Conservation (phyloP, 2,113 vertebrate species). For the Proterorhinus semilunaris region DNA sequence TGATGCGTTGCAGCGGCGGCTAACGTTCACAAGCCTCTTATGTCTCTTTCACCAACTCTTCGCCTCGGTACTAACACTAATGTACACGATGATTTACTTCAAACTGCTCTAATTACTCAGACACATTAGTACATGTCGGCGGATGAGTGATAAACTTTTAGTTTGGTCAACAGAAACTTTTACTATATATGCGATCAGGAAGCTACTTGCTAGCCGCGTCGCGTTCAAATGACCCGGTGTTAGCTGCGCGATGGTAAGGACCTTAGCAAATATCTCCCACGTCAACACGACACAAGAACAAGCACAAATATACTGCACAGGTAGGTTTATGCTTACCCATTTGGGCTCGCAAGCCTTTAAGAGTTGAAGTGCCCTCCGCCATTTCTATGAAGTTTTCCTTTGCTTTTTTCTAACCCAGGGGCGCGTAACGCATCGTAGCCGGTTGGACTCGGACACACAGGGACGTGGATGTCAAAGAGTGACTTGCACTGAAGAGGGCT, state of each 20-base stretch:
- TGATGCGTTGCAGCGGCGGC: neutral
- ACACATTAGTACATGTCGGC: neutral
- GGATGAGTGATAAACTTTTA: slow-evolving; percentile 4
- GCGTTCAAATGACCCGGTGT: slow-evolving; percentile 33
- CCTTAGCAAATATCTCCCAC: neutral
- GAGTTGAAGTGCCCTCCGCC: slow-evolving; percentile 79
- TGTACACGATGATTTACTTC: slow-evolving; percentile 25
- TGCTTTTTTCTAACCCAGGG: slow-evolving; percentile 48
- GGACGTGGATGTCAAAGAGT: slow-evolving; percentile 67
- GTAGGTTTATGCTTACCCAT: slow-evolving; percentile 68
- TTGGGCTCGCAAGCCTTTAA: slow-evolving; percentile 79
- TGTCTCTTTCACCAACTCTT: neutral
- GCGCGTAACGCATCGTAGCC: slow-evolving; percentile 61
- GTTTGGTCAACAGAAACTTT: slow-evolving; percentile 39
- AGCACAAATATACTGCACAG: neutral
- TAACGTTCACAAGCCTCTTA: neutral
- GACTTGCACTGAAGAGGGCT: neutral
- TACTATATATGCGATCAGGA: slow-evolving; percentile 21
- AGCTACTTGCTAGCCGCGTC: slow-evolving; percentile 60
- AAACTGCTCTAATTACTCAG: neutral
- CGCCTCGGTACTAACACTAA: neutral
- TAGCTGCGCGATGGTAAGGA: slow-evolving; percentile 7
- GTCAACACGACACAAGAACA: neutral
- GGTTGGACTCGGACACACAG: slow-evolving; percentile 54
- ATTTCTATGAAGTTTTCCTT: slow-evolving; percentile 77